These are phyloP conservation scores for Acanthochromis polyacanthus DNA, from an alignment of 2,113 vertebrate species.

Conservation along the genomic window DNA sequence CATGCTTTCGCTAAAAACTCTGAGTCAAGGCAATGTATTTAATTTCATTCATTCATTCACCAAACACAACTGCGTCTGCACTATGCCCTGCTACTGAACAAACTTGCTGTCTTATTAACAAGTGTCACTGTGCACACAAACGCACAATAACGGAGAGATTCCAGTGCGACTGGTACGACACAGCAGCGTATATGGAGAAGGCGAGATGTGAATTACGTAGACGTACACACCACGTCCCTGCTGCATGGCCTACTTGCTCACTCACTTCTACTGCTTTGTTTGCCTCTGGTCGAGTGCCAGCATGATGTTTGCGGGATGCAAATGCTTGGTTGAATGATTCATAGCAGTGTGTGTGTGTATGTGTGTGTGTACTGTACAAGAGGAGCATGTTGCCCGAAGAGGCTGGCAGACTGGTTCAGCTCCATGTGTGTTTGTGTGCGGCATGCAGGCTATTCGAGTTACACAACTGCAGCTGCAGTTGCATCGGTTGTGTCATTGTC, in stretches of 20 bases:
- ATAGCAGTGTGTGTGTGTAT: slow-evolving; percentile 57
- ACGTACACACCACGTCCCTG: slow-evolving; percentile 41
- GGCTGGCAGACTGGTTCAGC: slow-evolving; percentile 34
- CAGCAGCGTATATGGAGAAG: slow-evolving; percentile 41
- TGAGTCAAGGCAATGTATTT: slow-evolving; percentile 7
- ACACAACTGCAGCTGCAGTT: slow-evolving; percentile 68
- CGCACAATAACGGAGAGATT: slow-evolving; percentile 1
- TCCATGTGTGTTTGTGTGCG: slow-evolving; percentile 20
- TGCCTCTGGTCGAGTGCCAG: slow-evolving; percentile 73
- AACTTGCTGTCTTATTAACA: slow-evolving; percentile 27
- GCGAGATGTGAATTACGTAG: slow-evolving; percentile 47
- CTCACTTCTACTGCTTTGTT: slow-evolving; percentile 77
- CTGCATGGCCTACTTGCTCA: slow-evolving; percentile 67
- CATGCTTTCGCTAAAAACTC: neutral
- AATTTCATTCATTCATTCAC: neutral
- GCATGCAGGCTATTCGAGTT: slow-evolving; percentile 55
- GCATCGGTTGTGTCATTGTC: slow-evolving; percentile 68
- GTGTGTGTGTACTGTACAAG: slow-evolving; percentile 57
- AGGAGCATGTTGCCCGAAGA: slow-evolving; percentile 51
- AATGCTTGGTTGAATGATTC: slow-evolving; percentile 76
- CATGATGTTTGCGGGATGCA: slow-evolving; percentile 75
- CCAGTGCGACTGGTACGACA: slow-evolving; percentile 42
- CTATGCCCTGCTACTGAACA: neutral
- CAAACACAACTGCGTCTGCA: neutral
- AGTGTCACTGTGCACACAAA: neutral